Base-by-base conservation (phyloP, 1,140 invertebrate species). In the Hylyphantes graminicola region DNA sequence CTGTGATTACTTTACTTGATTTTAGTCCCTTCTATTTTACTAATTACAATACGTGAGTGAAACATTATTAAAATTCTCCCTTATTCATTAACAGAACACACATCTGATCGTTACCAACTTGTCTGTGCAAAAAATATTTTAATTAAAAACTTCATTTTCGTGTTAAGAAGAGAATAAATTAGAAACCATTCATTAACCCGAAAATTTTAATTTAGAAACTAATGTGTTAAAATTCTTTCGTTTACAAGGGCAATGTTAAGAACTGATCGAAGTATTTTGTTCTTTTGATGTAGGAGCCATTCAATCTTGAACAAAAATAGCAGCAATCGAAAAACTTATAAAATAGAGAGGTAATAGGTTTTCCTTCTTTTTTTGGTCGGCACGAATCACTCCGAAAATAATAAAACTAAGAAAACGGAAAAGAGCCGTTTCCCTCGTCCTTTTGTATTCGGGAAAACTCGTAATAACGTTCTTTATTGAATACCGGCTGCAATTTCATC, bases 401-500 rank as follows among this genome's bases (percentile, higher is more conserved):
- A 82, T 82, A 82, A 81, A 72, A 59, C 61, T 12, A 65, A 63
- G 54, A 64, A 80, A 80, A 61, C 7, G 55, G n/a, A 63, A 64
- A 54, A 72, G n/a, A 21, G 21, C 68, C 50, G 12, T 51, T 51
- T 74, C 54, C 2, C 35, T 67, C 61, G 59, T 57, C 54, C 79
- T 82, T 82, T 82, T 82, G 80, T 82, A 82, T 82, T 82, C 80
- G 70, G 80, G 35, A 35, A 82, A 82, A 82, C 80, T 82, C 68
- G 70, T 82, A 82, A 82, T 82, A 82, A 82, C 80, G 80, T 82
- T 82, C 80, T 82, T 82, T 82, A 82, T 82, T 82, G 80, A 82
- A 82, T 82, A 82, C 80, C 51, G 59, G 68, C 80, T 82, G 80
- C 80, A 82, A 82, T 82, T 82, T 82, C 80, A 82, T 82, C 80